Percentiles rank a stretch among this genome's conserved stretches.
Conservation (phyloP, 2,888 invertebrate species). For the Pterobdella sp. region DNA sequence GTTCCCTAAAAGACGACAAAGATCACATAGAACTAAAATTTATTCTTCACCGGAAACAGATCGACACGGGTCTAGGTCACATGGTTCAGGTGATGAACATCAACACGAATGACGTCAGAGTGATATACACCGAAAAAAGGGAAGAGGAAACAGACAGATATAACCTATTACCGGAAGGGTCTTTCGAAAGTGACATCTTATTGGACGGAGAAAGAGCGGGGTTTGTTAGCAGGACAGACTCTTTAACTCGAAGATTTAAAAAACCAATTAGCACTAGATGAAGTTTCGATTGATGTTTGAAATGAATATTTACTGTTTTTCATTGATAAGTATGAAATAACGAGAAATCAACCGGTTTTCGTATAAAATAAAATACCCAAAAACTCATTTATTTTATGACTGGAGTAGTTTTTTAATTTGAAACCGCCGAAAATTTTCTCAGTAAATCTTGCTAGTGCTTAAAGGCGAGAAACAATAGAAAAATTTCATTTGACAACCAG, state of each 20-base stretch:
- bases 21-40: slow-evolving; percentile 22
- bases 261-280: background rate
- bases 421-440: too few relatives aligned
- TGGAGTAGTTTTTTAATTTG: too few relatives aligned
- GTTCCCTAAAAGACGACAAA: background rate
- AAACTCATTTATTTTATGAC: too few relatives aligned
- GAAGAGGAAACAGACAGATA: background rate
- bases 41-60: background rate
- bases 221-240: slow-evolving; percentile 19
- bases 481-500: too few relatives aligned
- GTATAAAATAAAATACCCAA: too few relatives aligned
- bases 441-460: too few relatives aligned
- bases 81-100: slow-evolving; percentile 21
- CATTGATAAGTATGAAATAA: too few relatives aligned
- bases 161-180: background rate
- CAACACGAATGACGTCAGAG: slow-evolving; percentile 20
- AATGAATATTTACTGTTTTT: too few relatives aligned
- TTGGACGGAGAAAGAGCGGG: slow-evolving; percentile 22
- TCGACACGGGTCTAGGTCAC: slow-evolving; percentile 28
- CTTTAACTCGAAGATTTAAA: slow-evolving; percentile 21
- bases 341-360: too few relatives aligned
- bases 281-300: too few relatives aligned
- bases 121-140: slow-evolving; percentile 20
- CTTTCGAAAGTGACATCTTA: slow-evolving; percentile 22
- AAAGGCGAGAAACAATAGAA: too few relatives aligned